phyloP scores from a whole-genome alignment of 1,140 invertebrate genomes.

The Triops cancriformis region DNA sequence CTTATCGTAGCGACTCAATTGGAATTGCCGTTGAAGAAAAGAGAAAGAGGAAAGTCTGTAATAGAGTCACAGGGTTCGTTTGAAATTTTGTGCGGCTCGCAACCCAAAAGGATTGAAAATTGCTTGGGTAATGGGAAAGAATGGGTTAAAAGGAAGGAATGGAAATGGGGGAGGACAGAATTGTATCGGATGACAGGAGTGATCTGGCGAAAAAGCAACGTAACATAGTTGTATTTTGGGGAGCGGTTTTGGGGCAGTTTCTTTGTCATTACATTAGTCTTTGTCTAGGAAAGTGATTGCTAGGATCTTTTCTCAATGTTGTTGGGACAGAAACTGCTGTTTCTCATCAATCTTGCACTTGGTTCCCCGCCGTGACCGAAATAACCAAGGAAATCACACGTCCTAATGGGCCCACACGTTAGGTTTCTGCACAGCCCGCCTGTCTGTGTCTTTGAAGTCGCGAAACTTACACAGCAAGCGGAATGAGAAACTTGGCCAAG shows the following conservation, averaged over 20 bases:
- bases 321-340: conserved; percentile 5
- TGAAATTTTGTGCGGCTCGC: background rate
- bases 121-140: background rate
- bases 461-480: background rate
- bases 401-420: conserved; percentile 3
- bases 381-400: conserved; percentile 6
- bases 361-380: background rate
- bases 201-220: background rate
- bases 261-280: background rate
- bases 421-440: background rate
- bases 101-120: background rate
- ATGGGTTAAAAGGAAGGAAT: background rate
- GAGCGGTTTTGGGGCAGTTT: background rate
- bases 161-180: background rate
- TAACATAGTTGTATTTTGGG: background rate
- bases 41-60: background rate
- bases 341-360: conserved; percentile 10
- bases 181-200: background rate
- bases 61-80: background rate
- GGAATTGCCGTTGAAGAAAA: background rate
- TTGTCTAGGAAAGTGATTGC: background rate
- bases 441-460: background rate
- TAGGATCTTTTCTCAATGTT: background rate
- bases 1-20: conserved; percentile 2
- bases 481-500: background rate